Base-by-base conservation (phyloP, 2,113 vertebrate species). In the Hiodon tergisus region DNA sequence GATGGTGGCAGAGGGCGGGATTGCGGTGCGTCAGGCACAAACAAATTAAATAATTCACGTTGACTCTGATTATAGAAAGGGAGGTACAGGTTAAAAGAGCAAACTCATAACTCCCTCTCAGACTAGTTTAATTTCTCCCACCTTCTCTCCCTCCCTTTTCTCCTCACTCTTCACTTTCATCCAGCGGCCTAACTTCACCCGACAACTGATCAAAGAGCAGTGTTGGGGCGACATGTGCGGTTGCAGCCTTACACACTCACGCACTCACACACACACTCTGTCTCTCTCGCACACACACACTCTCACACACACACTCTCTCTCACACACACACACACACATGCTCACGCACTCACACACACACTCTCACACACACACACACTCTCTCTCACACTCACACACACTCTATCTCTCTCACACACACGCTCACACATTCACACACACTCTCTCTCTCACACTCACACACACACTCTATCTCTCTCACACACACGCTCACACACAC, bases 171-270 rank as follows among this genome's bases (percentile, higher is more conserved):
- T 82, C 83, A 81, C 85, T 89, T 87, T 89, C 89, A 89, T 90
- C 86, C 88, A 86, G 85, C 85, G 81, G 84, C 31, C 83, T 87
- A 87, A 88, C 90, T 90, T 87, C 84, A 84, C 85, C 86, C 81
- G 88, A 89, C 87, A 88, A 82, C 83, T 89, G 88, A 90, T 90
- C 88, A 91, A 91, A 91, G 87, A 82, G 46, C 62, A 70, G 84
- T 83, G 77, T 73, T 76, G 72, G 77, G 83, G 83, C 79, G 80
- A 86, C 87, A 90, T 88, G 87, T 89, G 88, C 78, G 76, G 80
- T 81, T 84, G 82, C 79, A 84, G 82, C 86, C 83, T 87, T 83
- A 81, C 83, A 88, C 87, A 88, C 79, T 86, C 81, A 80, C 85
- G 31, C 31, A 31, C 54, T 71, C 46, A 67, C 50, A 69, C 55